Conservation (phyloP, 2,797 vertebrate genomes). For the Rhodeus uyekii region DNA sequence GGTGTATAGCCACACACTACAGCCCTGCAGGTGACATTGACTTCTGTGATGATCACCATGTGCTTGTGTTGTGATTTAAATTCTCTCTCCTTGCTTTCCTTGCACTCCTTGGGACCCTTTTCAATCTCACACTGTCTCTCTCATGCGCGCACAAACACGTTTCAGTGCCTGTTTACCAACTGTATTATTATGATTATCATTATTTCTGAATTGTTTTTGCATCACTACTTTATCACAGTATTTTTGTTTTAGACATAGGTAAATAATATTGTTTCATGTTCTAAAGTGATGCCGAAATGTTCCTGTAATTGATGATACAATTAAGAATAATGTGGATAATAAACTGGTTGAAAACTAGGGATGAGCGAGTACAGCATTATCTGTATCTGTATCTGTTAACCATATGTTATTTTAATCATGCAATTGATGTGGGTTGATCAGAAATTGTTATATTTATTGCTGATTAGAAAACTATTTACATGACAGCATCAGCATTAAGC, state of each 20-base stretch:
- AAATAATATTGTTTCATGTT: constrained; percentile 68
- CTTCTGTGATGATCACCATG: constrained; percentile 36
- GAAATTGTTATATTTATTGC: too few species aligned
- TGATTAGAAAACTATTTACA: too few species aligned
- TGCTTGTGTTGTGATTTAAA: constrained; percentile 39
- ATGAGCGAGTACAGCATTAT: too few species aligned
- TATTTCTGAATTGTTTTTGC: constrained; percentile 54
- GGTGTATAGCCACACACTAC: background rate
- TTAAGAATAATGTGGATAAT: constrained; percentile 81
- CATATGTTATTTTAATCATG: too few species aligned
- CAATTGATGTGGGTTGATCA: too few species aligned
- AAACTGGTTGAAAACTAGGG: constrained; percentile 75
- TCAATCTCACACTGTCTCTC: constrained; percentile 4
- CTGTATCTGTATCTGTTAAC: too few species aligned
- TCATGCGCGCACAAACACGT: constrained; percentile 16
- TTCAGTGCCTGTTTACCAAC: constrained; percentile 33
- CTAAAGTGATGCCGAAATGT: constrained; percentile 71
- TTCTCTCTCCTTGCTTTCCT: constrained; percentile 20
- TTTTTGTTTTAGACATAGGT: constrained; percentile 72
- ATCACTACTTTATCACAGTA: constrained; percentile 33
- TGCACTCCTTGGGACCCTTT: constrained; percentile 48
- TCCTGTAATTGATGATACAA: constrained; percentile 77
- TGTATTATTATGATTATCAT: constrained; percentile 51
- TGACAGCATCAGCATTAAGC: too few species aligned
- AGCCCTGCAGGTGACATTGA: constrained; percentile 38